Evolutionary conservation across 2,113 vertebrate genomes (phyloP), one percentile per base, ranked within the genome.

Genomic region (Piprites chloris): DNA sequence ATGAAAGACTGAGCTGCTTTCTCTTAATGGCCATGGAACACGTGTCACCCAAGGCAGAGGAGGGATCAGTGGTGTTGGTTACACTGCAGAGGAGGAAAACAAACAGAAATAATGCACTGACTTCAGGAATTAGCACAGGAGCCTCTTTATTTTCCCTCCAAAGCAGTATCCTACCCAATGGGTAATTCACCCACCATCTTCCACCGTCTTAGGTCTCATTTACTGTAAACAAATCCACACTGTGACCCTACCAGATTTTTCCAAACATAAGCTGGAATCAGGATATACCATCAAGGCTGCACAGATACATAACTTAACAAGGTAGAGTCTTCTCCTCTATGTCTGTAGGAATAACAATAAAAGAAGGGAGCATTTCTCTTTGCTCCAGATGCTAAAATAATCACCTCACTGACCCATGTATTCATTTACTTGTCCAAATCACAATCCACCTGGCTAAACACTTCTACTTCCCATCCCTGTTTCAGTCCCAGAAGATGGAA

Each of bases 121-220:
- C 62, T 85, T 50, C 58, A 28, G 63, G 41, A 73, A 58, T 42
- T 35, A 28, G 13, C 6, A 1, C n/a, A 74, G 84, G 4, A 85
- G 12, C 26, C 14, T 42, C 85, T 28, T 44, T 12, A 12, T 73
- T 75, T n/a, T 53, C 49, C 12, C 33, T 39, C 65, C 71, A 26
- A 84, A 58, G 5, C 37, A 3, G 3, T 52, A 11, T 16, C 16
- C 19, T 35, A 23, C 14, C n/a, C 2, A 2, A 46, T 2, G 4
- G 76, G 5, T 56, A 79, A 85, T n/a, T 88, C 63, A 84, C 52
- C 32, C 69, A n/a, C 14, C 13, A 11, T 39, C 22, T 76, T 81
- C 24, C 46, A 12, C 35, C 32, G 24, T 6, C 50, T 59, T 14
- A 58, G 46, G 11, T 67, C 15, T 82, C 26, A 13, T 32, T 39